Evolutionary conservation across 2,113 vertebrate species (phyloP).

Genomic region (Chunga burmeisteri): DNA sequence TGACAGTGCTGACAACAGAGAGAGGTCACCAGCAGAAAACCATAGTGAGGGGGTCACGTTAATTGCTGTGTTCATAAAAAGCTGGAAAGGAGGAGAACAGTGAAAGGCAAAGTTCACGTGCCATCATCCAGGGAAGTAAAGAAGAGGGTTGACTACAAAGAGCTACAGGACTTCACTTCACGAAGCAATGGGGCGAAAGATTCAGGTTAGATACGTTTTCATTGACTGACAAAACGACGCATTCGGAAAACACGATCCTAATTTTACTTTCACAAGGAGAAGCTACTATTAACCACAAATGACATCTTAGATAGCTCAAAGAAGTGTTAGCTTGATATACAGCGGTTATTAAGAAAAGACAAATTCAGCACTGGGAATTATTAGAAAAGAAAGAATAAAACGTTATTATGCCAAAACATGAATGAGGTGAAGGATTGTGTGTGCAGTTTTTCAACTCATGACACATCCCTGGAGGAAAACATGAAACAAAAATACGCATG

Average conservation of each 20-base stretch:
- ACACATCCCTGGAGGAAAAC: not conserved
- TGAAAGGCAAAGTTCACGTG: rapidly evolving
- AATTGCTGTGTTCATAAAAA: not conserved
- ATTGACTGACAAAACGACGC: not conserved
- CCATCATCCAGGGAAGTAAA: not conserved
- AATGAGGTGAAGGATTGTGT: not conserved
- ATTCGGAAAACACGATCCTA: not conserved
- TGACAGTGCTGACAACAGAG: not conserved
- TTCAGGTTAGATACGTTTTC: not conserved
- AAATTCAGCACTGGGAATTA: not conserved
- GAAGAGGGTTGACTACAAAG: not conserved
- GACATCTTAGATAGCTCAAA: not conserved
- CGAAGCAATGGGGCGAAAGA: not conserved
- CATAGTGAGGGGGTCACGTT: not conserved
- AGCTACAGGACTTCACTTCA: not conserved
- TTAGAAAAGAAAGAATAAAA: not conserved
- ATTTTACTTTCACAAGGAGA: not conserved
- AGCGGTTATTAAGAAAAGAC: not conserved
- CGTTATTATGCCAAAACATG: not conserved
- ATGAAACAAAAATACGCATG: not conserved
- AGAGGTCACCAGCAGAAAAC: not conserved
- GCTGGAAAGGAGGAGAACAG: not conserved
- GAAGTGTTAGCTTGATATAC: not conserved
- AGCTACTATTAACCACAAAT: not conserved
- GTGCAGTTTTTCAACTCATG: not conserved